Evolutionary conservation across 2,888 invertebrate genomes (phyloP).

Genomic region (Lottia gigantea): DNA sequence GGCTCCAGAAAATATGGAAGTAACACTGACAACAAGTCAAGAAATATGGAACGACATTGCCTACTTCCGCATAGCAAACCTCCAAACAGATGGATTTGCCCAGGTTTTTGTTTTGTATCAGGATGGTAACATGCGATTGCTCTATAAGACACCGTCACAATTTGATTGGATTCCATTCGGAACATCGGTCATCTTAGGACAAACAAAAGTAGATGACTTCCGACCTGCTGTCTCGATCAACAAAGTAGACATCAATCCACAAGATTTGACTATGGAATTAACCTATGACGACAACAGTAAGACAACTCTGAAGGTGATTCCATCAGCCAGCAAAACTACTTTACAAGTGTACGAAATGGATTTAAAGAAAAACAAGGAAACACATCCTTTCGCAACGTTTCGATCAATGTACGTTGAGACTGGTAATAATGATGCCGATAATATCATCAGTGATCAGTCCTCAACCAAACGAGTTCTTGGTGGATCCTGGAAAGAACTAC

Average conservation of each 20-base stretch:
- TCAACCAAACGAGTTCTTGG: constrained; percentile 28
- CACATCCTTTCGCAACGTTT: constrained; percentile 46
- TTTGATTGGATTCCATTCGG: constrained; percentile 54
- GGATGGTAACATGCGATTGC: constrained; percentile 47
- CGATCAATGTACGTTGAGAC: constrained; percentile 50
- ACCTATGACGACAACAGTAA: constrained; percentile 44
- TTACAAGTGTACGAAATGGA: constrained; percentile 35
- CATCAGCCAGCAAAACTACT: constrained; percentile 37
- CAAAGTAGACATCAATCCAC: constrained; percentile 35
- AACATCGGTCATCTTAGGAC: constrained; percentile 50
- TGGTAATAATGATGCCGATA: constrained; percentile 48
- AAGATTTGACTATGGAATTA: constrained; percentile 34
- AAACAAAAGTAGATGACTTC: constrained; percentile 40
- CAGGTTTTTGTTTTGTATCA: constrained; percentile 51
- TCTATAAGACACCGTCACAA: constrained; percentile 47
- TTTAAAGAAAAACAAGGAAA: constrained; percentile 30
- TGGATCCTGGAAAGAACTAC: constrained; percentile 32
- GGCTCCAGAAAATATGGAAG: constrained; percentile 39
- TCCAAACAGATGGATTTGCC: constrained; percentile 43
- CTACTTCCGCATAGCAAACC: constrained; percentile 46
- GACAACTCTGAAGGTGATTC: constrained; percentile 32
- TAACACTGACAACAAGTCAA: not conserved
- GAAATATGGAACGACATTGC: constrained; percentile 35
- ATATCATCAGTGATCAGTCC: constrained; percentile 37
- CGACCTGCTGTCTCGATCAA: constrained; percentile 44